Conservation (phyloP, 2,888 invertebrate species). For the Ophion ventricosus region DNA sequence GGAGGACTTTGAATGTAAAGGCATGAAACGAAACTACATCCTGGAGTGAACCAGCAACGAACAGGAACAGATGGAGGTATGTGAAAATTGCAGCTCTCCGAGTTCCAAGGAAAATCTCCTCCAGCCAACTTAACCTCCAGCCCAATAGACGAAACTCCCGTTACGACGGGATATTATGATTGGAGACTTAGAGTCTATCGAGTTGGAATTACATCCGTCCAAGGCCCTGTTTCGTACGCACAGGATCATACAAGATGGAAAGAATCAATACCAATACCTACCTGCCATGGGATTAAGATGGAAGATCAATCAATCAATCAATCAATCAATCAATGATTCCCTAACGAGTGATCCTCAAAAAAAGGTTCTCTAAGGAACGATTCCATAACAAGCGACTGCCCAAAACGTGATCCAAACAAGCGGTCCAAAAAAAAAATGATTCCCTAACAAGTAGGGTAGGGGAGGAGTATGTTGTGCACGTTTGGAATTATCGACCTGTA, state of each 20-base stretch:
- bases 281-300: background rate
- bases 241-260: background rate
- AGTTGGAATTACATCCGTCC: no score
- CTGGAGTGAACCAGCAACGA: conserved; percentile 53
- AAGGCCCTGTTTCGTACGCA: background rate
- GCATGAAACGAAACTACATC: conserved; percentile 42
- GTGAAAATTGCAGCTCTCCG: conserved; percentile 58
- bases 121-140: conserved; percentile 47
- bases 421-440: background rate
- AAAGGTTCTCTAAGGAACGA: background rate
- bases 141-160: background rate
- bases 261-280: background rate
- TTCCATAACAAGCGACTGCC: background rate
- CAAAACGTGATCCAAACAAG: background rate
- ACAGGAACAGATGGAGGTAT: conserved; percentile 39
- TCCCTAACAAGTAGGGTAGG: background rate
- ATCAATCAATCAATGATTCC: background rate
- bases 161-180: background rate
- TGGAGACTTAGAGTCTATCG: background rate
- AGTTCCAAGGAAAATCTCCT: conserved; percentile 69
- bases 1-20: conserved; percentile 30
- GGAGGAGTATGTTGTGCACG: no score
- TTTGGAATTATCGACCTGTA: no score
- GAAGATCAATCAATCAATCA: background rate
- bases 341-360: background rate